Evolutionary conservation across 2,797 vertebrate species (phyloP).

Genomic region (Cuniculus paca): DNA sequence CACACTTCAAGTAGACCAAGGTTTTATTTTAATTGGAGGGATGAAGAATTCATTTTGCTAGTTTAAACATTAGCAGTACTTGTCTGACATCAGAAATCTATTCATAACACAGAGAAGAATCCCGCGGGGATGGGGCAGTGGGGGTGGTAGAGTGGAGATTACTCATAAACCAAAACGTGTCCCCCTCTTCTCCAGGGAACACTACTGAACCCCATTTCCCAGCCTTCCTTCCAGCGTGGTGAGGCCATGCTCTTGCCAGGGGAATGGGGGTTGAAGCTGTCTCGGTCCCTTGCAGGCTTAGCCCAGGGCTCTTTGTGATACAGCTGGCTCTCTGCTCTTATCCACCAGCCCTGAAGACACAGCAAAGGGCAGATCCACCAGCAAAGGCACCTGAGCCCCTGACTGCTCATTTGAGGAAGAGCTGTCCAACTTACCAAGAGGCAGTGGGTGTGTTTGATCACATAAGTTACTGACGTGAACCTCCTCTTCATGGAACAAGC

Average conservation of each 20-base stretch:
- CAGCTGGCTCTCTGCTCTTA: background rate
- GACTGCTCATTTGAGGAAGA: background rate
- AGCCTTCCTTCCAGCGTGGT: too few species aligned
- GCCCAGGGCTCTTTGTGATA: background rate
- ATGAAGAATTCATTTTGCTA: constrained; percentile 44
- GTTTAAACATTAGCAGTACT: background rate
- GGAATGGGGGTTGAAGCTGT: background rate
- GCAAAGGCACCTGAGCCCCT: background rate
- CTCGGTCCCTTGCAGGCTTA: background rate
- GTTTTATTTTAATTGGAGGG: background rate
- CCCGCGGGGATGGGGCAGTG: background rate
- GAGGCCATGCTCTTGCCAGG: background rate
- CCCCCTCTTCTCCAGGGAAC: background rate
- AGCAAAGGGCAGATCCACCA: background rate
- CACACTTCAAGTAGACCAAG: background rate
- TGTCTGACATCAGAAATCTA: background rate
- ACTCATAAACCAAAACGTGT: background rate
- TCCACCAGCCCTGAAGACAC: background rate
- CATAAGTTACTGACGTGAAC: background rate
- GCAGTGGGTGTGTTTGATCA: background rate
- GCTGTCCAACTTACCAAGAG: background rate
- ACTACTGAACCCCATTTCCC: background rate
- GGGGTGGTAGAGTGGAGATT: background rate
- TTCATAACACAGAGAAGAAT: background rate
- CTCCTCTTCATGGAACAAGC: background rate